A percentile compares a stretch with the other conserved stretches of the same genome.
Conservation (phyloP, 1,140 invertebrate species). For the Bursaphelenchus mucronatus region DNA sequence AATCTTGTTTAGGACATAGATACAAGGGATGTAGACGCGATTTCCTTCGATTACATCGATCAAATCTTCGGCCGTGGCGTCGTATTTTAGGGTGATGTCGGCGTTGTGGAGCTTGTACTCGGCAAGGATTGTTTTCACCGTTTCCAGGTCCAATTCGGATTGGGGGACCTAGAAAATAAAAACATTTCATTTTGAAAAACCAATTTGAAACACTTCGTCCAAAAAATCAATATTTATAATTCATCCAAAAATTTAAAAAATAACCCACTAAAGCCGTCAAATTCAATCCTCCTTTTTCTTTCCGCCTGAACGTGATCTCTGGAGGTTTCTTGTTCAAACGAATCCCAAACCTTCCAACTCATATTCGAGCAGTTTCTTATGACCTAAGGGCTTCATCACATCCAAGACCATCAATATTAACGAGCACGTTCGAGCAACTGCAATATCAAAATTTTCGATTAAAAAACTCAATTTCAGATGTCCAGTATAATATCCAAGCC, state of each 20-base stretch:
- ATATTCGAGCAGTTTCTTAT: conserved; percentile 91
- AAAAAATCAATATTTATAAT: neutral
- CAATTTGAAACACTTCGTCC: neutral
- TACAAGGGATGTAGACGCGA: conserved; percentile 87
- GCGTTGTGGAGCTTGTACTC: conserved; percentile 99
- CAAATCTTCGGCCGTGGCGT: conserved; percentile 92
- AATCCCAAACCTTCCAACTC: conserved; percentile 96
- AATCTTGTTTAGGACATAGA: conserved; percentile 76
- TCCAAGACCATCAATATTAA: conserved; percentile 97
- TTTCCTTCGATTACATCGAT: conserved; percentile 99
- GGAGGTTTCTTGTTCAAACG: conserved; percentile 80
- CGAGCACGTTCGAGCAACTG: conserved; percentile 91
- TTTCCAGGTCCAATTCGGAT: conserved; percentile 87
- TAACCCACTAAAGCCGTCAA: conserved; percentile 74
- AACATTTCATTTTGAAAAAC: neutral
- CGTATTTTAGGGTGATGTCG: conserved; percentile 85
- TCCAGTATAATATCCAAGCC: too few species aligned
- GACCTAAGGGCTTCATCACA: conserved; percentile 89
- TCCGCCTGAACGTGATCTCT: conserved; percentile 89
- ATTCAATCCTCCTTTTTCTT: conserved; percentile 95
- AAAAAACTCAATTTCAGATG: neutral
- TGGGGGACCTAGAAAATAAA: conserved; percentile 71
- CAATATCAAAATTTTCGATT: too few species aligned
- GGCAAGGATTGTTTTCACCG: conserved; percentile 88
- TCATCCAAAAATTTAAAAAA: neutral